Evolutionary conservation across 2,113 vertebrate genomes (phyloP).

Genomic region (Oostethus manadensis): DNA sequence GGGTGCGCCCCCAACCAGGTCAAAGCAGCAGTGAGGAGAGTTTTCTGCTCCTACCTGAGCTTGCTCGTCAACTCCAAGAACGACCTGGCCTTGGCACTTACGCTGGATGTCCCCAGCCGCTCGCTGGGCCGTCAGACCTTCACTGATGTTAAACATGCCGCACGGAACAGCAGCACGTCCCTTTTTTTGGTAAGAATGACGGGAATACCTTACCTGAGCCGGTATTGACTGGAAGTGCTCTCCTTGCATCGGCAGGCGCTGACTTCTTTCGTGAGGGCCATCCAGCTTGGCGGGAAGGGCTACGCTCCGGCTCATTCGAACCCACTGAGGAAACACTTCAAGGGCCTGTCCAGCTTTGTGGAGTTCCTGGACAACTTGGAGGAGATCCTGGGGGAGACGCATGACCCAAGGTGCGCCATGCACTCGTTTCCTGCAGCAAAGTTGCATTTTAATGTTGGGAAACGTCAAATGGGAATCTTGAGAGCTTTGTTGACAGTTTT

Average conservation of each 20-base stretch:
- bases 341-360: constrained; percentile 83
- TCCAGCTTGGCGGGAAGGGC: constrained; percentile 87
- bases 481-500: too few species aligned
- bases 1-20: constrained; percentile 48
- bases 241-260: constrained; percentile 46
- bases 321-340: constrained; percentile 81
- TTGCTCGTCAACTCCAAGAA: constrained; percentile 89
- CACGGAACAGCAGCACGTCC: constrained; percentile 74
- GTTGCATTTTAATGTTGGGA: background rate
- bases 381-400: constrained; percentile 84
- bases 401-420: constrained; percentile 81
- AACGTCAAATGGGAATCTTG: too few species aligned
- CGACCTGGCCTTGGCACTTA: constrained; percentile 81
- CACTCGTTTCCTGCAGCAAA: background rate
- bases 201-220: background rate
- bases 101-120: constrained; percentile 83
- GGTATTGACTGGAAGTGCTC: too few species aligned
- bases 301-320: constrained; percentile 80
- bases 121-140: constrained; percentile 82
- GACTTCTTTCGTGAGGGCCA: constrained; percentile 83
- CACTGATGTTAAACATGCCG: constrained; percentile 80
- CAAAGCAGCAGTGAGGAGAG: constrained; percentile 66
- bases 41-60: constrained; percentile 83
- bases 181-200: constrained; percentile 82
- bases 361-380: constrained; percentile 85